Evolutionary conservation across 2,888 invertebrate genomes (phyloP), one percentile per base, ranked within the genome.

Genomic region (Eudasyphora cyanicolor): DNA sequence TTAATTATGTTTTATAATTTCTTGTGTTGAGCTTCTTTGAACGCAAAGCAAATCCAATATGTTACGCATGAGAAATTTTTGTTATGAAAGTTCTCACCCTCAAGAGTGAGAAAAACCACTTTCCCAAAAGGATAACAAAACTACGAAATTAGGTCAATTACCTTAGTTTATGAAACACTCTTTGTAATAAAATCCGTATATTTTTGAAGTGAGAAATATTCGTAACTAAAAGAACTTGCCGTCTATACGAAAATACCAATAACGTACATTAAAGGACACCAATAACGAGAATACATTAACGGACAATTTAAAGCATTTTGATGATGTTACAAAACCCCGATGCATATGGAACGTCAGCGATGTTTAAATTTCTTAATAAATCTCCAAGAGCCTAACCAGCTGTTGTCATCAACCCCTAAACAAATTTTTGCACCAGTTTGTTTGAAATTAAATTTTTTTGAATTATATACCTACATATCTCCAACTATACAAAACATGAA

Each of bases 371-470:
- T 32, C 32, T 32, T 32, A 32, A 32, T 32, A 32, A 32, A 32
- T 32, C 8, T 51, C 42, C 14, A 57, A 57, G 27, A 38, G n/a
- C n/a, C n/a, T n/a, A 8, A 62, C 60, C 77, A 69, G 24, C 77
- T 69, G 77, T 12, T 70, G 57, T 21, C 69, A n/a, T 27, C 29
- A 51, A 29, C n/a, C 21, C n/a, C 35, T 14, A 57, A 60, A 8
- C 10, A 12, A 38, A 38, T 38, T 38, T 3, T 38, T 8, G 12
- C n/a, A n/a, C 8, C 67, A 67, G 60, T 10, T n/a, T 45, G 60
- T 24, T 73, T 24, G 54, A 10, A 24, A 27, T 64, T 4, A n/a
- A n/a, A n/a, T n/a, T n/a, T n/a, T 45, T 45, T 45, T 45, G 45
- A 24, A n/a, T n/a, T 19, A n/a, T 6, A 29, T 29, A 27, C 21